Conservation (phyloP, 2,888 invertebrate species). For the Nematopogon swammerdamellus region DNA sequence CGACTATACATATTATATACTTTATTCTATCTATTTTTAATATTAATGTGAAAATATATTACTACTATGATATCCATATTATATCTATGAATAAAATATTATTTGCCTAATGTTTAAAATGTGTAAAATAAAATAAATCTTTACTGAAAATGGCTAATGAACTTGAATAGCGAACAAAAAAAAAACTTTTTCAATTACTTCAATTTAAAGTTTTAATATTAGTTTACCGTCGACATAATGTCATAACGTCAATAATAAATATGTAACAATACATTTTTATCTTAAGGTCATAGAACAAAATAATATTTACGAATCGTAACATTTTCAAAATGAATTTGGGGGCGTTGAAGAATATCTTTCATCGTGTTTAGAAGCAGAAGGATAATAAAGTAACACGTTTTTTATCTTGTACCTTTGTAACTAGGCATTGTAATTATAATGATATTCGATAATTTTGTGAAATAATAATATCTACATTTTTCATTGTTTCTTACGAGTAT, state of each 20-base stretch:
- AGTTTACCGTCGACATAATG: conserved; percentile 27
- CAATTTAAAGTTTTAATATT: conserved; percentile 48
- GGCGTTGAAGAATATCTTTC: conserved; percentile 51
- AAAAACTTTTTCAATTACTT: conserved; percentile 45
- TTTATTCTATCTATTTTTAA: conserved; percentile 56
- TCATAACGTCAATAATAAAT: conserved; percentile 37
- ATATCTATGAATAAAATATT: conserved; percentile 54
- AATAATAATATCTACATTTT: conserved; percentile 48
- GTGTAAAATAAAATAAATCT: conserved; percentile 36
- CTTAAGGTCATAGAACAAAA: conserved; percentile 34
- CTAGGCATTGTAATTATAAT: conserved; percentile 53
- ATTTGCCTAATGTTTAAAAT: conserved; percentile 56
- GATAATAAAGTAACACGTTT: conserved; percentile 35
- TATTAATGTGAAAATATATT: conserved; percentile 55
- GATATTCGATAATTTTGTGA: conserved; percentile 53
- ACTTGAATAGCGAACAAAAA: conserved; percentile 44
- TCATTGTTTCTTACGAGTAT: conserved; percentile 55
- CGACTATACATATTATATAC: conserved; percentile 20
- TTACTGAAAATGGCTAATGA: conserved; percentile 24
- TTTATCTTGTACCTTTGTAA: conserved; percentile 51
- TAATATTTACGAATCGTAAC: conserved; percentile 44
- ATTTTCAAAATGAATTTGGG: conserved; percentile 46
- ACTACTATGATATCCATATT: conserved; percentile 51
- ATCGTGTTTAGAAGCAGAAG: conserved; percentile 39
- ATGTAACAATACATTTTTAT: conserved; percentile 51